phyloP scores from a whole-genome alignment of 2,888 invertebrate genomes.

The Aphrophora alni region DNA sequence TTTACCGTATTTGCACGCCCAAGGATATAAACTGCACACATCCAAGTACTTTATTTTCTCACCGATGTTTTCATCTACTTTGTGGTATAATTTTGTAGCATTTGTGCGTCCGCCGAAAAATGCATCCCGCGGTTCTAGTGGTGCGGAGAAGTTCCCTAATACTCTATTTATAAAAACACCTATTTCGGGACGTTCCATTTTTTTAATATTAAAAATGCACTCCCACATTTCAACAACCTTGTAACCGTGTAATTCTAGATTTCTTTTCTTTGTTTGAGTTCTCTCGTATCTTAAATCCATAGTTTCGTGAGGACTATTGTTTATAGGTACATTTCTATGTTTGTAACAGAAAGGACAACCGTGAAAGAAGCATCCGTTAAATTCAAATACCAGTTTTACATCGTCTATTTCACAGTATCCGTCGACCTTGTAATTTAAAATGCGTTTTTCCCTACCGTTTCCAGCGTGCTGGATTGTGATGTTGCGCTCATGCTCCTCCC shows the following conservation, averaged over 20 bases:
- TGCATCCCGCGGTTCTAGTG: constrained; percentile 3
- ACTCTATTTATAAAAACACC: neutral
- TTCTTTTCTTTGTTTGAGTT: neutral
- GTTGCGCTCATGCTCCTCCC: constrained; percentile 6
- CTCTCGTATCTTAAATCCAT: neutral
- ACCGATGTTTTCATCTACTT: constrained; percentile 39
- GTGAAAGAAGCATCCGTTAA: constrained; percentile 41
- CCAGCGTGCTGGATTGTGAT: constrained; percentile 16
- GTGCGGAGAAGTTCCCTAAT: neutral
- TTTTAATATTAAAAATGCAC: constrained; percentile 28
- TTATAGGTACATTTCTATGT: neutral
- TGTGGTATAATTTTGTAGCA: constrained; percentile 42
- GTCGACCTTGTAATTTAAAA: constrained; percentile 47
- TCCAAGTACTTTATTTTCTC: constrained; percentile 51
- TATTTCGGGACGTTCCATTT: constrained; percentile 30
- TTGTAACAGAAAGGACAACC: constrained; percentile 35
- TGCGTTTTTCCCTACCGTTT: neutral
- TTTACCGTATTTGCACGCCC: constrained; percentile 50
- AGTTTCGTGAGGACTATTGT: neutral
- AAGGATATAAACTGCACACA: constrained; percentile 53
- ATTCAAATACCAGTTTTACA: constrained; percentile 37
- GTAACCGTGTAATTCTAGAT: constrained; percentile 14
- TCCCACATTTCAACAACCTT: constrained; percentile 39
- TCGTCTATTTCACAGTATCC: constrained; percentile 40
- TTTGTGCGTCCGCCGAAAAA: constrained; percentile 13